Evolutionary conservation across 2,888 invertebrate genomes (phyloP).

Genomic region (Drosophila borborema): DNA sequence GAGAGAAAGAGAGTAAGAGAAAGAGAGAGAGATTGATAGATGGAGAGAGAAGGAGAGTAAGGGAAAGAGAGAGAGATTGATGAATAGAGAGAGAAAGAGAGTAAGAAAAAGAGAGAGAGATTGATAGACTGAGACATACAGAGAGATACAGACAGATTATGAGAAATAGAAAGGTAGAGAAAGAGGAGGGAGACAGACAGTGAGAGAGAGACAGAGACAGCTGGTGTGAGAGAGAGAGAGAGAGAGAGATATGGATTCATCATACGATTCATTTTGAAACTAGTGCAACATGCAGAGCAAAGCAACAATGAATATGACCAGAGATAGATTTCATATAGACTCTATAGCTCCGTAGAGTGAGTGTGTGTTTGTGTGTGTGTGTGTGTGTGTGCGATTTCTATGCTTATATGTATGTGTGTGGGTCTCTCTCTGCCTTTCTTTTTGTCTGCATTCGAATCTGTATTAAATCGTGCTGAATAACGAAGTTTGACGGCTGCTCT

Average conservation of each 20-base stretch:
- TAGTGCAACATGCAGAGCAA: no score
- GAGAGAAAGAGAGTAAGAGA: not conserved
- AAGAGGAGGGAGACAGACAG: not conserved
- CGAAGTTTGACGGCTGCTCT: conserved; percentile 53
- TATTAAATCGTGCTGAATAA: conserved; percentile 73
- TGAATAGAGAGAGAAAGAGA: not conserved
- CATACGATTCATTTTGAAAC: no score
- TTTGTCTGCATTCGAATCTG: conserved; percentile 40
- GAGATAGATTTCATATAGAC: not conserved
- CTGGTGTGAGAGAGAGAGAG: no score
- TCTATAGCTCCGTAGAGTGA: not conserved
- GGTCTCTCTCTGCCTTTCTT: conserved; percentile 5
- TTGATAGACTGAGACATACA: no score
- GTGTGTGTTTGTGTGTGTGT: not conserved
- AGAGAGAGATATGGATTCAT: no score
- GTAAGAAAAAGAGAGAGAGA: not conserved
- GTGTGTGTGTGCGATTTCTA: not conserved
- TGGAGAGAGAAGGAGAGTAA: no score
- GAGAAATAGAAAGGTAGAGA: no score
- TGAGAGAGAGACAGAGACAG: no score
- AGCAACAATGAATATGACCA: not conserved
- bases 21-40: not conserved
- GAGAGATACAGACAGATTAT: no score
- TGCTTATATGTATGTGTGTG: not conserved
- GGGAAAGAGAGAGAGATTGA: no score